Evolutionary conservation across 2,113 vertebrate genomes (phyloP).

Genomic region (Nanorana parkeri): DNA sequence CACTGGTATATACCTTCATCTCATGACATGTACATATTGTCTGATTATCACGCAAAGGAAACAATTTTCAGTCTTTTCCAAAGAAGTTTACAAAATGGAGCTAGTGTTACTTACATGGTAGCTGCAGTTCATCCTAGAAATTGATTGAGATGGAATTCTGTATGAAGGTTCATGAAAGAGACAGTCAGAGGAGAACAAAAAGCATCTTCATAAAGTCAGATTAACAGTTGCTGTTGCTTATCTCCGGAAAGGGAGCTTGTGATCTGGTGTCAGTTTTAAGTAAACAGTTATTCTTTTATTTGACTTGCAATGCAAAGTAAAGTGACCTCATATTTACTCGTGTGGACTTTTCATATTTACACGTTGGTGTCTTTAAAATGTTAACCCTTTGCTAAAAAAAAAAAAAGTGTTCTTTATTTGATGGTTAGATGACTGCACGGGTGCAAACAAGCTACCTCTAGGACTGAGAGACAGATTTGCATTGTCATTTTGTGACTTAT

Average conservation of each 20-base stretch:
- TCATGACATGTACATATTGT: not conserved
- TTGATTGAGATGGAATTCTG: constrained; percentile 24
- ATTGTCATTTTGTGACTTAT: no score
- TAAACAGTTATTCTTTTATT: constrained; percentile 21
- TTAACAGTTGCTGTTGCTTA: constrained; percentile 13
- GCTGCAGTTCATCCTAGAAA: not conserved
- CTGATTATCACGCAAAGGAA: constrained; percentile 13
- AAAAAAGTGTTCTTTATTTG: no score
- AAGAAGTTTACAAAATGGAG: not conserved
- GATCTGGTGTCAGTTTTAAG: constrained; percentile 23
- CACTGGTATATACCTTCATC: not conserved
- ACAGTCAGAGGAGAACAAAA: constrained; percentile 2
- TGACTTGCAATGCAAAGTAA: not conserved
- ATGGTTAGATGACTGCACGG: no score
- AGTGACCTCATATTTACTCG: not conserved
- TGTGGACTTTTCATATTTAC: not conserved
- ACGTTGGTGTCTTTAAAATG: no score
- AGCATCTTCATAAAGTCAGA: not conserved
- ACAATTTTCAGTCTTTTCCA: not conserved
- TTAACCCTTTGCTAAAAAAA: no score
- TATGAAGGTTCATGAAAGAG: constrained; percentile 31
- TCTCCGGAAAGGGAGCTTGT: constrained; percentile 15
- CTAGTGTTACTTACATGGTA: constrained; percentile 3
- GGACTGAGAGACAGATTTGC: no score
- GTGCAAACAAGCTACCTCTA: no score